These are phyloP conservation scores for Rhagium mordax DNA, from an alignment of 2,888 invertebrate genomes.

Conservation along the genomic window DNA sequence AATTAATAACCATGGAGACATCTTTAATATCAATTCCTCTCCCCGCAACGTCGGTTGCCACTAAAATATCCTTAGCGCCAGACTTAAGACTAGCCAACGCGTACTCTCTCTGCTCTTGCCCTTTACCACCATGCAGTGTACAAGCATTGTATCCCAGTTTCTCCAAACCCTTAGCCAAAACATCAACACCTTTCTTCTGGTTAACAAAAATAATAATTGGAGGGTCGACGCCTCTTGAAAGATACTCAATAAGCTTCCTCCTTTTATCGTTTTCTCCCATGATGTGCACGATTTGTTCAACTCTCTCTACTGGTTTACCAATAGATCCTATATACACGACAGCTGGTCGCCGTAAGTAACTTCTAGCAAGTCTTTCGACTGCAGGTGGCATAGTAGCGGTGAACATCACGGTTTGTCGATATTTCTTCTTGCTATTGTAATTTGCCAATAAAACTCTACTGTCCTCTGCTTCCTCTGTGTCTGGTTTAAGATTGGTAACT, in stretches of 20 bases:
- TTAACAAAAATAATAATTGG: conserved; percentile 99
- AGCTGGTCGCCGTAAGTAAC: conserved; percentile 95
- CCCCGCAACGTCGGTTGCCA: conserved; percentile 99
- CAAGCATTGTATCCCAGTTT: conserved; percentile 97
- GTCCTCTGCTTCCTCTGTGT: conserved; percentile 98
- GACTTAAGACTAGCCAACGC: conserved; percentile 96
- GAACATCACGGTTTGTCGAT: conserved; percentile 99
- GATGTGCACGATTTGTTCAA: conserved; percentile 97
- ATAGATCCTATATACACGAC: conserved; percentile 95
- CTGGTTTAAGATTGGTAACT: conserved; percentile 97
- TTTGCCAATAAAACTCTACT: conserved; percentile 84
- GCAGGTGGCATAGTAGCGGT: conserved; percentile 99
- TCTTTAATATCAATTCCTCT: conserved; percentile 99
- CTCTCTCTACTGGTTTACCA: conserved; percentile 97
- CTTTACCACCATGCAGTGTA: conserved; percentile 99
- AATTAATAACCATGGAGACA: conserved; percentile 98
- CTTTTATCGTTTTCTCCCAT: conserved; percentile 96
- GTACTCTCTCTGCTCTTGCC: conserved; percentile 99
- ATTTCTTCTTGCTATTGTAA: conserved; percentile 96
- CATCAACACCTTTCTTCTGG: conserved; percentile 98
- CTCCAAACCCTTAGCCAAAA: conserved; percentile 96
- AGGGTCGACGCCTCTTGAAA: conserved; percentile 92
- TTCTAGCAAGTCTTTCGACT: conserved; percentile 95
- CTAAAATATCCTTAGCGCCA: conserved; percentile 97
- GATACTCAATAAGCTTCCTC: conserved; percentile 94